Evolutionary conservation across 2,888 invertebrate genomes (phyloP).

Genomic region (Leucozona laternaria): DNA sequence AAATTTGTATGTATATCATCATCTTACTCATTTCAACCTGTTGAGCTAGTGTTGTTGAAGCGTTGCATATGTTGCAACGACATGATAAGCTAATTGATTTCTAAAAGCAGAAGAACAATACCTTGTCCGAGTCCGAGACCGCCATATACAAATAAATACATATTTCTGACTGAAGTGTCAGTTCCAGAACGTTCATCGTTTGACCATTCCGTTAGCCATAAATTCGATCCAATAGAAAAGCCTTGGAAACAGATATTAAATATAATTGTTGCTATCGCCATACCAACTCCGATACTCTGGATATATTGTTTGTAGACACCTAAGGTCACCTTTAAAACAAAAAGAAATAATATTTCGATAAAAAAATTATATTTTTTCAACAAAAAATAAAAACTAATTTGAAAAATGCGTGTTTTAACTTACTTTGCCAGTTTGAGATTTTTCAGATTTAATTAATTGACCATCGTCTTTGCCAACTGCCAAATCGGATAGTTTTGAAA

Average conservation of each 20-base stretch:
- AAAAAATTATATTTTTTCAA: too few species aligned
- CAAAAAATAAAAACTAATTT: not conserved
- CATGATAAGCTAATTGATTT: not conserved
- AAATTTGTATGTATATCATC: too few species aligned
- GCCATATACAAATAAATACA: constrained; percentile 95
- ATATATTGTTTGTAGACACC: constrained; percentile 95
- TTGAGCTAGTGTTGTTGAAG: too few species aligned
- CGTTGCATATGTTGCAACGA: too few species aligned
- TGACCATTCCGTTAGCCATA: constrained; percentile 94
- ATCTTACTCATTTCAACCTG: too few species aligned
- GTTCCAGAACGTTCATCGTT: constrained; percentile 86
- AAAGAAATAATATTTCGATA: not conserved
- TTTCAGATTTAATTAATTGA: constrained; percentile 95
- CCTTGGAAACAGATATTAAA: constrained; percentile 93
- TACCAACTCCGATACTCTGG: constrained; percentile 91
- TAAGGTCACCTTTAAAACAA: constrained; percentile 90
- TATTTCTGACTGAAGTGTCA: constrained; percentile 87
- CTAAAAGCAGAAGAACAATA: constrained; percentile 83
- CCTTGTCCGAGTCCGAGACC: constrained; percentile 95
- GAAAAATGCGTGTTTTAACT: constrained; percentile 79
- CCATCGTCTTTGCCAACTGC: constrained; percentile 83
- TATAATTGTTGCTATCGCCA: constrained; percentile 89
- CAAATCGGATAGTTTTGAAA: constrained; percentile 80
- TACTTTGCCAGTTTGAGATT: constrained; percentile 95
- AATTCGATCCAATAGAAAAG: constrained; percentile 93